A percentile compares a stretch with the other conserved stretches of the same genome.
Evolutionary conservation across 2,888 invertebrate genomes (phyloP).

Genomic region (Alentia gelatinosa): DNA sequence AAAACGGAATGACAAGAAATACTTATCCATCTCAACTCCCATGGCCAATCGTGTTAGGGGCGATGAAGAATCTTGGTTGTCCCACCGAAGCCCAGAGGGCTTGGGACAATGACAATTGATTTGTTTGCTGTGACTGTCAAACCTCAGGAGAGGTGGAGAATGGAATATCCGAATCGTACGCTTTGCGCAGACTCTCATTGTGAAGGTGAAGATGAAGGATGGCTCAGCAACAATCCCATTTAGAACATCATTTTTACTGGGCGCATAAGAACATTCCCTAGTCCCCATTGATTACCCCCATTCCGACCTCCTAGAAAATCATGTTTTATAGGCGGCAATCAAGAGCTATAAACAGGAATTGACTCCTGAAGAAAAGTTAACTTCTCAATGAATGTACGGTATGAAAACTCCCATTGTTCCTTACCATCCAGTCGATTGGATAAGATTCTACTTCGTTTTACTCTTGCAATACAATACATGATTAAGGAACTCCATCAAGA

Average conservation of each 20-base stretch:
- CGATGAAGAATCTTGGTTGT: background rate
- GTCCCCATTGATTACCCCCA: background rate
- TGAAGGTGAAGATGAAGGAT: background rate
- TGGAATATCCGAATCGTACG: background rate
- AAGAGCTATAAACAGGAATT: background rate
- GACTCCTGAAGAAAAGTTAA: background rate
- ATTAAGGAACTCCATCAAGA: too few species aligned
- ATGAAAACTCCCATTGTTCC: too few species aligned
- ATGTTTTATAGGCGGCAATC: background rate
- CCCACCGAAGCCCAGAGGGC: background rate
- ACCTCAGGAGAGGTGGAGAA: background rate
- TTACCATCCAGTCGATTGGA: too few species aligned
- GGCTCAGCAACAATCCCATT: background rate
- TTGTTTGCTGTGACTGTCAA: background rate
- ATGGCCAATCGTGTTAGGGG: too few species aligned
- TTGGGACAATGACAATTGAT: background rate
- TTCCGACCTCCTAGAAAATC: background rate
- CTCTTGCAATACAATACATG: too few species aligned
- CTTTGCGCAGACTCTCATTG: background rate
- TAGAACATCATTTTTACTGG: background rate
- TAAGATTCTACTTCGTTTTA: too few species aligned
- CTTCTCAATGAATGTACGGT: too few species aligned
- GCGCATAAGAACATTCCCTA: background rate
- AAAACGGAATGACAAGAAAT: too few species aligned
- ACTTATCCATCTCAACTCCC: too few species aligned